phyloP scores from a whole-genome alignment of 2,888 invertebrate genomes.

The Melolontha melolontha region DNA sequence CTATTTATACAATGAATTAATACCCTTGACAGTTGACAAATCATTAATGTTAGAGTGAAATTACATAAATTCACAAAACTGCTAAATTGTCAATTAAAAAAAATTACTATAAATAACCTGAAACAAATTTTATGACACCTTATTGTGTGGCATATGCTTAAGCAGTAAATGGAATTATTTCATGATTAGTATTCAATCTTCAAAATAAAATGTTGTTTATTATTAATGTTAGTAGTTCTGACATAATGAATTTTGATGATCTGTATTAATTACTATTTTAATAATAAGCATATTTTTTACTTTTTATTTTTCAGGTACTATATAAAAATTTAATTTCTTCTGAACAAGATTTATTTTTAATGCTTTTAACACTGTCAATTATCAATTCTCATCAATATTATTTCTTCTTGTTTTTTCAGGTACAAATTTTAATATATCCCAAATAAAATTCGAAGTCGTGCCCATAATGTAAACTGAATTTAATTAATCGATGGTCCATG shows the following conservation, averaged over 20 bases:
- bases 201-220: conserved; percentile 4
- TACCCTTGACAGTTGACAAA: conserved; percentile 55
- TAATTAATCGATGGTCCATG: too few species aligned
- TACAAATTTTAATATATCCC: background rate
- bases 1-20: conserved; percentile 48
- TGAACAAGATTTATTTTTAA: background rate
- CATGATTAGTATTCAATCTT: conserved; percentile 18
- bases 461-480: conserved; percentile 20
- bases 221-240: conserved; percentile 9
- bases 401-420: background rate
- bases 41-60: conserved; percentile 18
- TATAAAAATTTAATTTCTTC: conserved; percentile 12
- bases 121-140: conserved; percentile 36
- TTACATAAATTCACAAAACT: conserved; percentile 42
- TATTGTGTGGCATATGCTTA: conserved; percentile 24
- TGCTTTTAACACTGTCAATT: too few species aligned
- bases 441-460: too few species aligned
- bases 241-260: conserved; percentile 27
- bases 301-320: conserved; percentile 28
- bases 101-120: conserved; percentile 49
- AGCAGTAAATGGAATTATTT: conserved; percentile 32
- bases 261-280: conserved; percentile 16
- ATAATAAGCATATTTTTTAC: conserved; percentile 16
- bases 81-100: conserved; percentile 36
- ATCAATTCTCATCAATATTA: background rate